Evolutionary conservation across 2,888 invertebrate species (phyloP).

Genomic region (Conchocele bisecta): DNA sequence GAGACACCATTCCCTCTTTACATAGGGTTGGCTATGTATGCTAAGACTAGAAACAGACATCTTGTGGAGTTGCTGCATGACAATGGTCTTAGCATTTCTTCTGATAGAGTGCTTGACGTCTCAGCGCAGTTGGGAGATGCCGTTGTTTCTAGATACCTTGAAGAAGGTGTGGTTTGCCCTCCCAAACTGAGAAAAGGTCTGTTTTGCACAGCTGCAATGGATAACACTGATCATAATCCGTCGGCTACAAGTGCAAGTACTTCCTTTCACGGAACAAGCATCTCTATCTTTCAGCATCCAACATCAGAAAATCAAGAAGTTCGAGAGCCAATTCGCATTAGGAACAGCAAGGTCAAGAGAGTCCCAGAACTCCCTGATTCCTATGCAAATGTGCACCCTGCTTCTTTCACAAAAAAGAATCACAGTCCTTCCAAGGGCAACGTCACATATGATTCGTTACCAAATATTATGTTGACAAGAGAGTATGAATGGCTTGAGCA

Average conservation of each 20-base stretch:
- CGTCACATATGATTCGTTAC: not conserved
- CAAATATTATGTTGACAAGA: not conserved
- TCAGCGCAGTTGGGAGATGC: conserved; percentile 54
- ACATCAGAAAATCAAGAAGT: conserved; percentile 6
- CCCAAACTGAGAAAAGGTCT: conserved; percentile 39
- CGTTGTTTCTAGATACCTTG: conserved; percentile 33
- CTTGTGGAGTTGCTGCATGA: conserved; percentile 37
- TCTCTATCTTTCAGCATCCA: conserved; percentile 37
- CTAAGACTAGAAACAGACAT: conserved; percentile 55
- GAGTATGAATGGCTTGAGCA: conserved; percentile 28
- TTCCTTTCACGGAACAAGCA: conserved; percentile 42
- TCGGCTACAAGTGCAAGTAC: conserved; percentile 42
- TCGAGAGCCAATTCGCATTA: not conserved
- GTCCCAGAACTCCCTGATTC: conserved; percentile 27
- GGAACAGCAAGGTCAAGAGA: conserved; percentile 1
- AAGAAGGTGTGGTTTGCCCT: conserved; percentile 51
- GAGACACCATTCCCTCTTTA: conserved; percentile 28
- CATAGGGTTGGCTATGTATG: conserved; percentile 30
- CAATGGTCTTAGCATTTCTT: conserved; percentile 60
- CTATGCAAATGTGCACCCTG: conserved; percentile 20
- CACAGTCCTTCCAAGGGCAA: not conserved
- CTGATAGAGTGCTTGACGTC: conserved; percentile 63
- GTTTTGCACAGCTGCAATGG: conserved; percentile 60
- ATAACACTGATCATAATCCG: conserved; percentile 65
- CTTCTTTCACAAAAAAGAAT: not conserved